Evolutionary conservation across 2,888 invertebrate genomes (phyloP).

Genomic region (Melipona beecheii): DNA sequence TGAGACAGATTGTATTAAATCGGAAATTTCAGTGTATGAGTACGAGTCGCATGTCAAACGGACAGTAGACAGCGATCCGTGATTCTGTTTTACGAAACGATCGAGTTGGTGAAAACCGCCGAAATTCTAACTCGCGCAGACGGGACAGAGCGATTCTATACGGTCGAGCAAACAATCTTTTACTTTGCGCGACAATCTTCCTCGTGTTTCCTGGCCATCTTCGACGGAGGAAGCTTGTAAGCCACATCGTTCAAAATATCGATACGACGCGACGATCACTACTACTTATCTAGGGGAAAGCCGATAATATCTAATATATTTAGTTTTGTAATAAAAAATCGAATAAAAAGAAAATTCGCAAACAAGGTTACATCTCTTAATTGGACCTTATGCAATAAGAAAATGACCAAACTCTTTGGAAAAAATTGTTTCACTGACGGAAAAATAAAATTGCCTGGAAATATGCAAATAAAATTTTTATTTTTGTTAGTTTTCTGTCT

Average conservation of each 20-base stretch:
- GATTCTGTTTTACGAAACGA: constrained; percentile 23
- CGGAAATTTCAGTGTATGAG: background rate
- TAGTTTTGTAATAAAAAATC: too few species aligned
- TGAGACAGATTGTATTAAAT: background rate
- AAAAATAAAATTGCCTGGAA: too few species aligned
- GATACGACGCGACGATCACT: background rate
- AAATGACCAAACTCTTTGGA: too few species aligned
- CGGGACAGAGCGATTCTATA: background rate
- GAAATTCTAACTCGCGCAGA: background rate
- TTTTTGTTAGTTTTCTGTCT: too few species aligned
- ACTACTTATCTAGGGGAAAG: background rate
- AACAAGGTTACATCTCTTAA: too few species aligned
- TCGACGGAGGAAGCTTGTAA: background rate
- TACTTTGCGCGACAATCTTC: background rate
- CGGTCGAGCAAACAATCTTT: constrained; percentile 8
- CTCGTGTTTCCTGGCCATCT: constrained; percentile 4
- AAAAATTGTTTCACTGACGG: too few species aligned
- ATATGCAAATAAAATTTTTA: too few species aligned
- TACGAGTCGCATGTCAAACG: constrained; percentile 9
- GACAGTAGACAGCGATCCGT: too few species aligned
- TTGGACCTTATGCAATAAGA: too few species aligned
- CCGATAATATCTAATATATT: too few species aligned
- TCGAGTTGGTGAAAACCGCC: background rate
- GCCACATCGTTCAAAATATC: background rate
- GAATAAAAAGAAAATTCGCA: too few species aligned